Evolutionary conservation across 1,140 invertebrate species (phyloP).

Genomic region (Grapholita molesta): DNA sequence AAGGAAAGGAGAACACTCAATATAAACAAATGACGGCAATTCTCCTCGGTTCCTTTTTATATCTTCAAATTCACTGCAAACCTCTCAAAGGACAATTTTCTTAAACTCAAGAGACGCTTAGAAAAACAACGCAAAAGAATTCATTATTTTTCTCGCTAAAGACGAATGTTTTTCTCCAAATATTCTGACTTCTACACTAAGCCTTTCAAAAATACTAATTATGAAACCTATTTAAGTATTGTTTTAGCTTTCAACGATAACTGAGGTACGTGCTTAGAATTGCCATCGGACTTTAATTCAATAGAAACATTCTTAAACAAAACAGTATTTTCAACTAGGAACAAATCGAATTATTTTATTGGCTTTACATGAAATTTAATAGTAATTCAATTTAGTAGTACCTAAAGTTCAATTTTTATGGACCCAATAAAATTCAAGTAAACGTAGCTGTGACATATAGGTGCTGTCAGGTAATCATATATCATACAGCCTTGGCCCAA

Average conservation of each 20-base stretch:
- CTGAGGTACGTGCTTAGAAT: background rate
- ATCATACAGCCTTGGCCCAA: too few species aligned
- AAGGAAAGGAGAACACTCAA: background rate
- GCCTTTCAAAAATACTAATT: background rate
- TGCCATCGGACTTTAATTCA: too few species aligned
- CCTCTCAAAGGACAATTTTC: slow-evolving; percentile 11
- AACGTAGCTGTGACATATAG: too few species aligned
- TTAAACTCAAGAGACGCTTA: slow-evolving; percentile 5
- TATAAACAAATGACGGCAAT: slow-evolving; percentile 1
- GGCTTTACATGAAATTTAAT: too few species aligned
- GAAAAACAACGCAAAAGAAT: slow-evolving; percentile 7
- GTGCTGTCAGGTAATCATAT: too few species aligned
- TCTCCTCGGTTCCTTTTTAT: slow-evolving; percentile 3
- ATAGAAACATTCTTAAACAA: too few species aligned
- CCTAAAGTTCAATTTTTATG: too few species aligned
- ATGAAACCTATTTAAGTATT: background rate
- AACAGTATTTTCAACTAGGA: too few species aligned
- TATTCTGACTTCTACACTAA: background rate
- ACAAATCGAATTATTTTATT: too few species aligned
- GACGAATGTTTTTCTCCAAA: background rate
- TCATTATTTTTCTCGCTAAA: background rate
- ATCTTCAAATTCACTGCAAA: background rate
- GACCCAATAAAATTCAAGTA: too few species aligned
- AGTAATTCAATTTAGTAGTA: too few species aligned
- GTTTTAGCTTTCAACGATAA: too few species aligned